Conservation (phyloP, 2,113 vertebrate species). For the Sinocyclocheilus rhinocerous region DNA sequence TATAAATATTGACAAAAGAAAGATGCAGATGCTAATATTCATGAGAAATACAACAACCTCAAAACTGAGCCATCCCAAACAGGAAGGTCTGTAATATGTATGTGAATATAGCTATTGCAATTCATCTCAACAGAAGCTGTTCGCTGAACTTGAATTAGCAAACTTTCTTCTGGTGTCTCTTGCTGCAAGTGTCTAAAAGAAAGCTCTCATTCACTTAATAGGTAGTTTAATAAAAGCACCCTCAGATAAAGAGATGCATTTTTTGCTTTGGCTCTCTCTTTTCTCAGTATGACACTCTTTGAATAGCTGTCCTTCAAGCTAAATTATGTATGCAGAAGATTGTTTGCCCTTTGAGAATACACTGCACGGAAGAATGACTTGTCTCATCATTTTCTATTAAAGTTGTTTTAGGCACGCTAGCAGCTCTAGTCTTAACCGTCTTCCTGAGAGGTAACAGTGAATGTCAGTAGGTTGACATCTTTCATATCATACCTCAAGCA, state of each 20-base stretch:
- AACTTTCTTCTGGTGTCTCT: neutral
- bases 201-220: neutral
- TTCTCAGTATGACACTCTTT: constrained; percentile 7
- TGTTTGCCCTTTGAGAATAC: constrained; percentile 34
- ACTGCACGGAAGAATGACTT: constrained; percentile 17
- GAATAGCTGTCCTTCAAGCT: constrained; percentile 35
- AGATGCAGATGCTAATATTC: constrained; percentile 6
- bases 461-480: constrained; percentile 18
- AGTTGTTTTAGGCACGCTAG: constrained; percentile 16
- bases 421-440: neutral
- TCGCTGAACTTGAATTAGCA: neutral
- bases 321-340: constrained; percentile 30
- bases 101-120: neutral
- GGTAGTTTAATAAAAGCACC: constrained; percentile 6
- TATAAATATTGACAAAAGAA: neutral
- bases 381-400: constrained; percentile 33
- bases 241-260: neutral
- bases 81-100: too few relatives aligned
- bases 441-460: neutral
- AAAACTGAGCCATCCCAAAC: neutral
- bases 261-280: neutral
- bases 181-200: neutral
- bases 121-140: neutral
- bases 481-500: constrained; percentile 7
- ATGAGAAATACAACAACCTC: neutral